Evolutionary conservation across 2,888 invertebrate genomes (phyloP).

Genomic region (Cloeon dipterum): DNA sequence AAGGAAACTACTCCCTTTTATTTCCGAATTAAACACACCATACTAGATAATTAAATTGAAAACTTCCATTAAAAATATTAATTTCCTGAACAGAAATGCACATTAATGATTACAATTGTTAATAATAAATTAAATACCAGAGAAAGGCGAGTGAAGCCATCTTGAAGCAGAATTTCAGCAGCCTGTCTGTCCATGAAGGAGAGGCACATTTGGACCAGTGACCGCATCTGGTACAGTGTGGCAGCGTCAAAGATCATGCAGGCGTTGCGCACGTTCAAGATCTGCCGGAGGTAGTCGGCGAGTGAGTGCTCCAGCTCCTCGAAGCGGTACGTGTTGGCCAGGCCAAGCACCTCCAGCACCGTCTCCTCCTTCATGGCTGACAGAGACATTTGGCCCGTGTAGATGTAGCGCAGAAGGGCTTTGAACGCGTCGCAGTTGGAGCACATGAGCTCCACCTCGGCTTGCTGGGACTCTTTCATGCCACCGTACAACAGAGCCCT

Average conservation of each 20-base stretch:
- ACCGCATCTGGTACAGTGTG: conserved; percentile 35
- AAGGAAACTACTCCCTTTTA: not conserved
- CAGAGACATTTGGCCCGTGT: conserved; percentile 54
- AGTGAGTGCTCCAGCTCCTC: conserved; percentile 74
- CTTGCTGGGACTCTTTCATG: conserved; percentile 36
- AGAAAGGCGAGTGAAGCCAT: conserved; percentile 63
- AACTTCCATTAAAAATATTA: too few relatives aligned
- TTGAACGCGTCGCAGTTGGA: conserved; percentile 68
- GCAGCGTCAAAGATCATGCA: conserved; percentile 91
- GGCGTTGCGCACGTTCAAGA: conserved; percentile 69
- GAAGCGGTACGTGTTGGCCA: conserved; percentile 93
- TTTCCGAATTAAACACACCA: not conserved
- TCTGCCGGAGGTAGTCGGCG: conserved; percentile 77
- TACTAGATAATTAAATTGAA: not conserved
- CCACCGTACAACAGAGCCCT: conserved; percentile 36
- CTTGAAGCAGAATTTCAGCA: conserved; percentile 55
- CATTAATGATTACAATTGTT: too few relatives aligned
- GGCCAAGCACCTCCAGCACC: conserved; percentile 39
- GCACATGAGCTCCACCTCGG: conserved; percentile 65
- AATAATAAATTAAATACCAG: conserved; percentile 38
- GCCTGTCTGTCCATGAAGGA: conserved; percentile 83
- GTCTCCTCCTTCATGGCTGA: conserved; percentile 16
- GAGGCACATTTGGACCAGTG: conserved; percentile 52
- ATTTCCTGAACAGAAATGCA: too few relatives aligned
- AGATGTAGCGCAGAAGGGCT: conserved; percentile 81